Evolutionary conservation across 2,113 vertebrate genomes (phyloP).

Genomic region (Pimephales promelas): DNA sequence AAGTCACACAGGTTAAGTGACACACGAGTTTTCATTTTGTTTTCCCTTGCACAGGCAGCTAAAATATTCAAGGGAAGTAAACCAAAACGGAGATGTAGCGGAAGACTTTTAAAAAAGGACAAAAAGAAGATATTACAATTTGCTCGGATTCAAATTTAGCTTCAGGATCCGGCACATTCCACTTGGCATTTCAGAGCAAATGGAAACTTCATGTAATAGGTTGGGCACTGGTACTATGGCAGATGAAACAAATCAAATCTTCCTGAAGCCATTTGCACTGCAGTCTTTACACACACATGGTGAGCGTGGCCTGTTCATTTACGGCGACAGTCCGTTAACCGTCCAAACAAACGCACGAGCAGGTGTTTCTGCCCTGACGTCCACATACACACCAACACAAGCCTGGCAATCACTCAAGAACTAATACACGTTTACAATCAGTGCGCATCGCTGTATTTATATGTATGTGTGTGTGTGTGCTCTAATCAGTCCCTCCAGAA

Average conservation of each 20-base stretch:
- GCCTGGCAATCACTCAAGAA: conserved; percentile 2
- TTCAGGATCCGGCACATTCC: background rate
- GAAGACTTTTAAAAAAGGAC: background rate
- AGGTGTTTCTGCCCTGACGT: conserved; percentile 40
- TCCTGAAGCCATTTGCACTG: conserved; percentile 18
- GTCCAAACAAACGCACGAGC: conserved; percentile 49
- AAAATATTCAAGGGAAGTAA: background rate
- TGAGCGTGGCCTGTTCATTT: conserved; percentile 37
- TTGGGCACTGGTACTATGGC: background rate
- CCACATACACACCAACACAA: conserved; percentile 6
- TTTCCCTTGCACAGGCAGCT: background rate
- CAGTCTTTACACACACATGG: conserved; percentile 45
- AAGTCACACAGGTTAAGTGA: background rate
- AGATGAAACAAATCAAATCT: conserved; percentile 21
- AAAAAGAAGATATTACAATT: background rate
- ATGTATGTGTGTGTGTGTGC: background rate
- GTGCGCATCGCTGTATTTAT: background rate
- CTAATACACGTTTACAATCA: conserved; percentile 4
- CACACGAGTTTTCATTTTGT: background rate
- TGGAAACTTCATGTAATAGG: background rate
- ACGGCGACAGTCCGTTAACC: conserved; percentile 45
- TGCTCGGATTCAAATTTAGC: background rate
- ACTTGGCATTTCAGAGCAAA: conserved; percentile 22
- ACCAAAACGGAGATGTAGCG: background rate
- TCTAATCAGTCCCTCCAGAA: too few species aligned